A percentile compares a stretch with the other conserved stretches of the same genome.
Evolutionary conservation across 2,113 vertebrate species (phyloP).

Genomic region (Tragulus kanchil): DNA sequence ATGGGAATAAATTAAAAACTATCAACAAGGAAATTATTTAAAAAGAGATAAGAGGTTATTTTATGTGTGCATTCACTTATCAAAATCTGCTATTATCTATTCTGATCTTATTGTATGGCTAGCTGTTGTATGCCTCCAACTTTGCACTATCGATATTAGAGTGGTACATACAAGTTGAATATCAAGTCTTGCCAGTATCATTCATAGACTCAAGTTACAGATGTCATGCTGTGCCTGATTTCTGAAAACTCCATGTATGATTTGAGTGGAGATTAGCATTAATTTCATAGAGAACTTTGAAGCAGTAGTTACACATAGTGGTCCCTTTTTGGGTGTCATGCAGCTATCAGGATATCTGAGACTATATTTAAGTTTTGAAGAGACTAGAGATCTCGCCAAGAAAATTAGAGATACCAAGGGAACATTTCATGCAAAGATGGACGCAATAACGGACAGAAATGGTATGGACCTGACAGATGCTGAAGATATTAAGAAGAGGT

Average conservation of each 20-base stretch:
- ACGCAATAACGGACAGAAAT: no score
- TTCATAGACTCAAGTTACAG: slow-evolving; percentile 23
- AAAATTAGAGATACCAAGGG: no score
- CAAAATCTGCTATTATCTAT: background rate
- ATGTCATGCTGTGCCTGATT: background rate
- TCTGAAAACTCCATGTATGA: slow-evolving; percentile 38
- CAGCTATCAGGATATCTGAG: background rate
- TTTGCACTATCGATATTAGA: slow-evolving; percentile 29
- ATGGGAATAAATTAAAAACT: slow-evolving; percentile 41
- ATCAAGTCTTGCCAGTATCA: background rate
- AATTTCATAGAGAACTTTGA: background rate
- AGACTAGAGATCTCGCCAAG: no score
- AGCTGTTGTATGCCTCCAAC: background rate
- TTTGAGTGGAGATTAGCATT: slow-evolving; percentile 27
- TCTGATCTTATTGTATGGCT: background rate
- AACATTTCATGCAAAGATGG: no score
- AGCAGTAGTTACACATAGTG: background rate
- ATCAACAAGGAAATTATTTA: slow-evolving; percentile 36
- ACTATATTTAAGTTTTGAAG: background rate
- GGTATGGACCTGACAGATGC: no score
- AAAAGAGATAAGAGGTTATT: slow-evolving; percentile 31
- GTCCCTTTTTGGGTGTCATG: background rate
- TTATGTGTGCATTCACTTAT: slow-evolving; percentile 38
- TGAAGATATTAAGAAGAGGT: no score
- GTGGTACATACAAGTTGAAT: background rate